Evolutionary conservation across 2,113 vertebrate genomes (phyloP).

Genomic region (Notechis scutatus): DNA sequence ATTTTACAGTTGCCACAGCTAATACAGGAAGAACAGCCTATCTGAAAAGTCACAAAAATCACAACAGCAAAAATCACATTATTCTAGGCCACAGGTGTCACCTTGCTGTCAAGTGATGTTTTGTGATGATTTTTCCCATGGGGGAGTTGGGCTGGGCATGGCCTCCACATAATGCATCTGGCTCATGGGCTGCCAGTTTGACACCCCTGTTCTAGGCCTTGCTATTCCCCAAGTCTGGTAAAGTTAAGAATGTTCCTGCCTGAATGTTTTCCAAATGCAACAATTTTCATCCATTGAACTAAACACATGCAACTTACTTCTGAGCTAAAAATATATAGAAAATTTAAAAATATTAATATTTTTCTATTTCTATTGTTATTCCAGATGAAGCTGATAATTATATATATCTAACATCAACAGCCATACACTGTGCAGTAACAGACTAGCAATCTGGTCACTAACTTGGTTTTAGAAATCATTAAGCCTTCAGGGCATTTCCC

Average conservation of each 20-base stretch:
- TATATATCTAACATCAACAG: not conserved
- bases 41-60: not conserved
- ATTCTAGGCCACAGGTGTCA: no score
- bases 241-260: not conserved
- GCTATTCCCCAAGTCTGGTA: not conserved
- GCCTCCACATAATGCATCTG: no score
- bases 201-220: not conserved
- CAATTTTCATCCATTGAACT: not conserved
- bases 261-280: not conserved
- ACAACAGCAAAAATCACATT: not conserved
- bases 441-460: not conserved
- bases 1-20: not conserved
- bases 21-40: not conserved
- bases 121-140: no score
- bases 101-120: no score
- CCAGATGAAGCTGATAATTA: not conserved
- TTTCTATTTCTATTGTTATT: not conserved
- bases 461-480: not conserved
- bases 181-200: no score
- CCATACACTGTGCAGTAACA: not conserved
- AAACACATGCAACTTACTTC: not conserved
- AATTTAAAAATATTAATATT: not conserved
- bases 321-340: not conserved
- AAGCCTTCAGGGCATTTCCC: not conserved
- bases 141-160: no score